phyloP scores from a whole-genome alignment of 2,797 vertebrate species.

The Paratrypauchen microcephalus region DNA sequence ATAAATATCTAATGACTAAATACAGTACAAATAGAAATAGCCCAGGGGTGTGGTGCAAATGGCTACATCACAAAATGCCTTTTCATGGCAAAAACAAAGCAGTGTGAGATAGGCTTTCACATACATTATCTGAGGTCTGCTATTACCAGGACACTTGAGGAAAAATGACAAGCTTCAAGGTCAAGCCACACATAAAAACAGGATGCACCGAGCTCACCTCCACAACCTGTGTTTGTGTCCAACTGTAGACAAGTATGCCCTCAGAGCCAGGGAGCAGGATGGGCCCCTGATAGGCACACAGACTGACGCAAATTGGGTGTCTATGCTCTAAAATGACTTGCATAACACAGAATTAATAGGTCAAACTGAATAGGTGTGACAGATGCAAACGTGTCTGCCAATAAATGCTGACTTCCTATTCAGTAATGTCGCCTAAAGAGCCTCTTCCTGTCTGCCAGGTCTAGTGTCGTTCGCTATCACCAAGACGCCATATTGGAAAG shows the following conservation, averaged over 20 bases:
- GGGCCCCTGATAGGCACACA: conserved; percentile 39
- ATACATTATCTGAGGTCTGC: conserved; percentile 50
- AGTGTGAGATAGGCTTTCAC: conserved; percentile 54
- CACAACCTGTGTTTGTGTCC: conserved; percentile 63
- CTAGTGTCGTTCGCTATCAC: conserved; percentile 60
- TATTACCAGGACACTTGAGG: conserved; percentile 64
- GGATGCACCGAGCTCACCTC: conserved; percentile 72
- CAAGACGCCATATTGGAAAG: conserved; percentile 49
- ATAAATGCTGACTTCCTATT: conserved; percentile 59
- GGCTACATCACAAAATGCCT: not conserved
- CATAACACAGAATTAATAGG: conserved; percentile 54
- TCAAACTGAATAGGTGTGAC: conserved; percentile 48
- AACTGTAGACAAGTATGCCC: conserved; percentile 56
- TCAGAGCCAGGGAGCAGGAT: conserved; percentile 68
- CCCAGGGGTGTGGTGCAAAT: not conserved
- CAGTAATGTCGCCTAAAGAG: conserved; percentile 33
- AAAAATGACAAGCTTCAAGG: conserved; percentile 76
- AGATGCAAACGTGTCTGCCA: conserved; percentile 65
- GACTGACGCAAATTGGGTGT: conserved; percentile 20
- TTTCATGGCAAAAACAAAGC: conserved; percentile 12
- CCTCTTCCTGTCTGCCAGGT: conserved; percentile 69
- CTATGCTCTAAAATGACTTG: conserved; percentile 30
- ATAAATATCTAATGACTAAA: not conserved
- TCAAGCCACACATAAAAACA: conserved; percentile 75
- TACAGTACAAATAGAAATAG: not conserved